Conservation (phyloP, 2,888 invertebrate species). For the Hyalella azteca region DNA sequence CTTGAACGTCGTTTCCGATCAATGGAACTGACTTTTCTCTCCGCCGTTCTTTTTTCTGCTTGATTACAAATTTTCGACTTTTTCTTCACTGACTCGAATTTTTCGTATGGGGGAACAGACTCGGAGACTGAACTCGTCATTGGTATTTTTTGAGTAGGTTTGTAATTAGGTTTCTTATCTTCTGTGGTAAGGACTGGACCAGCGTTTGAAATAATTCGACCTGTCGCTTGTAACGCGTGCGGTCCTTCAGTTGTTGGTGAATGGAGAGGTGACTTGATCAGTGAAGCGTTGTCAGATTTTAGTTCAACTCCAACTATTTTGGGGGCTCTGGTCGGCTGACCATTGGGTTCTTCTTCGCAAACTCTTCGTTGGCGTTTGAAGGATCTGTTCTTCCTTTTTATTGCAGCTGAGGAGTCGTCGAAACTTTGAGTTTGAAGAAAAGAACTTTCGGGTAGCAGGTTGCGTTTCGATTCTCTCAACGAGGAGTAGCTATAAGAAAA, state of each 20-base stretch:
- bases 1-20: conserved; percentile 29
- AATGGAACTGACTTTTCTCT: background rate
- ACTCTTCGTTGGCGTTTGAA: conserved; percentile 7
- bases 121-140: no score
- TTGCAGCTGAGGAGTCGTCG: background rate
- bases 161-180: background rate
- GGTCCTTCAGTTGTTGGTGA: no score
- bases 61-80: background rate
- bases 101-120: background rate
- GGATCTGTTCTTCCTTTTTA: background rate
- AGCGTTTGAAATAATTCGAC: no score
- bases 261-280: no score
- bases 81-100: background rate
- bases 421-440: conserved; percentile 11
- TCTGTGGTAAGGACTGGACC: background rate
- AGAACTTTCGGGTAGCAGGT: background rate
- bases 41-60: background rate
- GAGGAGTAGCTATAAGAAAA: background rate
- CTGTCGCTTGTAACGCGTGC: no score
- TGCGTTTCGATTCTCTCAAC: background rate
- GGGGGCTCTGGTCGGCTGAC: background rate
- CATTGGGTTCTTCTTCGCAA: conserved; percentile 25
- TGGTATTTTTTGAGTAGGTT: background rate
- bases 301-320: conserved; percentile 8
- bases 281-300: background rate